These are phyloP conservation scores for Selenia dentaria DNA, from an alignment of 2,888 invertebrate species.

Conservation along the genomic window DNA sequence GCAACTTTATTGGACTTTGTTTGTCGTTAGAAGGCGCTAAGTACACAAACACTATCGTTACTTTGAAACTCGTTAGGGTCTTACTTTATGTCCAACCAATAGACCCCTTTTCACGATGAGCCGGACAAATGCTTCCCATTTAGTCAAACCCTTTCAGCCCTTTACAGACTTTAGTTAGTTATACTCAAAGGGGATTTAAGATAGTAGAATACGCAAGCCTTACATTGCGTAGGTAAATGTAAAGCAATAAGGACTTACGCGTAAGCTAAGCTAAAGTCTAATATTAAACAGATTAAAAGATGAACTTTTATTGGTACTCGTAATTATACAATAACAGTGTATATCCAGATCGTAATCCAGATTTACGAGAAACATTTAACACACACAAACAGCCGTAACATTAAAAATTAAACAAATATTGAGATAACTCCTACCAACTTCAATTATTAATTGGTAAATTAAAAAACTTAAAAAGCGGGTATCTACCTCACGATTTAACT, in stretches of 20 bases:
- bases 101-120: slow-evolving; percentile 43
- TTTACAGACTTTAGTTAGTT: slow-evolving; percentile 38
- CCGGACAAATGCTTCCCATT: slow-evolving; percentile 50
- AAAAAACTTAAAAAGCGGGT: too few relatives aligned
- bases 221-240: slow-evolving; percentile 30
- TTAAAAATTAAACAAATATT: too few relatives aligned
- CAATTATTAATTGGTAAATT: too few relatives aligned
- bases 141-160: slow-evolving; percentile 44
- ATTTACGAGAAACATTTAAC: too few relatives aligned
- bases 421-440: too few relatives aligned
- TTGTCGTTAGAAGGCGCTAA: slow-evolving; percentile 23
- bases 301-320: too few relatives aligned
- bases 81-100: slow-evolving; percentile 41
- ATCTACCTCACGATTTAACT: too few relatives aligned
- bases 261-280: slow-evolving; percentile 3
- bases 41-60: slow-evolving; percentile 36
- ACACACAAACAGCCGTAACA: too few relatives aligned
- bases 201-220: slow-evolving; percentile 36
- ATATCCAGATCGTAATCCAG: too few relatives aligned
- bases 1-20: slow-evolving; percentile 21
- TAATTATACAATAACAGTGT: too few relatives aligned
- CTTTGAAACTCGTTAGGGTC: slow-evolving; percentile 43
- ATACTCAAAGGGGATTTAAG: slow-evolving; percentile 39
- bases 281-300: not conserved
- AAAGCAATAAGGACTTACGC: slow-evolving; percentile 40